phyloP scores from a whole-genome alignment of 1,140 invertebrate species.

The Heterodera carotae region DNA sequence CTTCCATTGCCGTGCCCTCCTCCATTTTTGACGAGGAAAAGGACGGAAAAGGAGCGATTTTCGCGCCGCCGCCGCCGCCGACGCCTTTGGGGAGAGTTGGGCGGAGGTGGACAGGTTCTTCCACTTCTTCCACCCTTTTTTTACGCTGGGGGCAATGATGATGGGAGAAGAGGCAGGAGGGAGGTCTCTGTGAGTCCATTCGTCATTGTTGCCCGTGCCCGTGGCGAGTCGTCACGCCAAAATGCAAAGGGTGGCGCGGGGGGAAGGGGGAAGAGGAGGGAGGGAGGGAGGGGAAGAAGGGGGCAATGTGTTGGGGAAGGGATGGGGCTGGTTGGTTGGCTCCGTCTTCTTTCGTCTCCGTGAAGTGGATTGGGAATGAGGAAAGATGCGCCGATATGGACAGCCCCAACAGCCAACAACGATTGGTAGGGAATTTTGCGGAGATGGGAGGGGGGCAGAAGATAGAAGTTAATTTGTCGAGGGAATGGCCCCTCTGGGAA shows the following conservation, averaged over 20 bases:
- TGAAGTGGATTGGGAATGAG: slow-evolving; percentile 9
- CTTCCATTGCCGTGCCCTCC: slow-evolving; percentile 4
- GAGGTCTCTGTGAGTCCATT: slow-evolving; percentile 3
- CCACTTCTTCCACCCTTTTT: slow-evolving; percentile 1
- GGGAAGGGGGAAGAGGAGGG: background rate
- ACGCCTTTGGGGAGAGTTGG: background rate
- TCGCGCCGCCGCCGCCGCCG: background rate
- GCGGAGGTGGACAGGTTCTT: slow-evolving; percentile 4
- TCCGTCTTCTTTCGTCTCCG: slow-evolving; percentile 9
- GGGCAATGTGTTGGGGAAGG: background rate
- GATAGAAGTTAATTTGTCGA: slow-evolving; percentile 28
- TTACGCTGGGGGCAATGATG: slow-evolving; percentile 1
- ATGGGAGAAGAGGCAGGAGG: background rate
- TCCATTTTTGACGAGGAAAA: background rate
- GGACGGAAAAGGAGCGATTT: slow-evolving; percentile 8
- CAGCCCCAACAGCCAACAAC: background rate
- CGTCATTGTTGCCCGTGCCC: slow-evolving; percentile 1
- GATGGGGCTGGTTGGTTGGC: background rate
- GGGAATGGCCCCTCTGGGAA: background rate
- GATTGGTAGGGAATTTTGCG: background rate
- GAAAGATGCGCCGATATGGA: slow-evolving; percentile 18
- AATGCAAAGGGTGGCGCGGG: background rate
- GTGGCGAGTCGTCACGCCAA: slow-evolving; percentile 13
- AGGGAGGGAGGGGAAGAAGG: background rate
- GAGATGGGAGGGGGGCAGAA: background rate